These are phyloP conservation scores for Drosophila paulistorum DNA, from an alignment of 1,140 invertebrate species.

Conservation along the genomic window DNA sequence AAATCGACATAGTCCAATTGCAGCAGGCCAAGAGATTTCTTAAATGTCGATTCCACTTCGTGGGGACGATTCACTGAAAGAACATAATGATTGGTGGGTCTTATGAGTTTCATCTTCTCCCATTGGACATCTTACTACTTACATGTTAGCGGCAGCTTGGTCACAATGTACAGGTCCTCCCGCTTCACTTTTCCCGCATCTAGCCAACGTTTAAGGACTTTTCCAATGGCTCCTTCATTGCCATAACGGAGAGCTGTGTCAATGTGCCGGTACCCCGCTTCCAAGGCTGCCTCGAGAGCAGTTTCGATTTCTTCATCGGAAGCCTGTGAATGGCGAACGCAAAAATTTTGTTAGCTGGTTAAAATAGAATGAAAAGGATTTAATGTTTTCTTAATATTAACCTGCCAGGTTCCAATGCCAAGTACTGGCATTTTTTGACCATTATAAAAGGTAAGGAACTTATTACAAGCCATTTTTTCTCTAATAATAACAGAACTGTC, in stretches of 20 bases:
- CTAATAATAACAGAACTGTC: background rate
- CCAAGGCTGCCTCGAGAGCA: constrained; percentile 86
- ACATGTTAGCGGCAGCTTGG: constrained; percentile 88
- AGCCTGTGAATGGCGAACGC: constrained; percentile 81
- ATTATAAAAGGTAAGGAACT: constrained; percentile 75
- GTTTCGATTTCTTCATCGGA: constrained; percentile 88
- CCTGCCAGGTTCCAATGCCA: constrained; percentile 92
- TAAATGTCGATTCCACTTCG: constrained; percentile 89
- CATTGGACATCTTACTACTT: constrained; percentile 6
- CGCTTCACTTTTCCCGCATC: constrained; percentile 88
- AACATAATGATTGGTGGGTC: background rate
- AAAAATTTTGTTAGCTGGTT: background rate
- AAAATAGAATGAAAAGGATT: constrained; percentile 3
- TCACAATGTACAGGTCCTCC: constrained; percentile 92
- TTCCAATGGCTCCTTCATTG: constrained; percentile 92
- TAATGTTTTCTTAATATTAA: constrained; percentile 68
- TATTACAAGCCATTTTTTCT: constrained; percentile 56
- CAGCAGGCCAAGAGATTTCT: constrained; percentile 89
- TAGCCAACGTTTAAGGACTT: constrained; percentile 89
- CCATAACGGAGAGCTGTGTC: constrained; percentile 92
- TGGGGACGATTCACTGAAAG: constrained; percentile 86
- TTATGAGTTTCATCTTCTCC: constrained; percentile 1
- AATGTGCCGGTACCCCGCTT: constrained; percentile 87
- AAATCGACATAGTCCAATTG: constrained; percentile 92
- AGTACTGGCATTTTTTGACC: constrained; percentile 89